phyloP scores from a whole-genome alignment of 2,888 invertebrate genomes.

The Galerucella calmariensis region DNA sequence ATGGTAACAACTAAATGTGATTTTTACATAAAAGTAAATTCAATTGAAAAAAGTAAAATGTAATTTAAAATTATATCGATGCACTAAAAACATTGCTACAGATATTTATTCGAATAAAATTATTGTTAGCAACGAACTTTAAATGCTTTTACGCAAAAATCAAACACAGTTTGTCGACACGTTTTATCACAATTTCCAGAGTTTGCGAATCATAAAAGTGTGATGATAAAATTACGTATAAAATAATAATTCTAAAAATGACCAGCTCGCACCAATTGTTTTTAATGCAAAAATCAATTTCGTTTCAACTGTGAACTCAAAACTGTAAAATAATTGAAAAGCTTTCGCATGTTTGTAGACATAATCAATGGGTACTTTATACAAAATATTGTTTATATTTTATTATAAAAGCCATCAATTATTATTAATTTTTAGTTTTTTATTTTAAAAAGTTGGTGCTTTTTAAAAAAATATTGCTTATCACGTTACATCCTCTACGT shows the following conservation, averaged over 20 bases:
- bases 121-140: neutral
- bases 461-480: neutral
- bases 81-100: no score
- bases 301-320: constrained; percentile 2
- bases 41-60: no score
- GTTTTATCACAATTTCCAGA: neutral
- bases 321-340: neutral
- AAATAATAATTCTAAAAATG: constrained; percentile 8
- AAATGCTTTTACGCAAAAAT: constrained; percentile 2
- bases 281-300: constrained; percentile 20
- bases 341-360: neutral
- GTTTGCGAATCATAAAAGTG: neutral
- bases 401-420: neutral
- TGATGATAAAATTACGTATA: neutral
- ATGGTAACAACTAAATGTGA: no score
- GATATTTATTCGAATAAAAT: no score
- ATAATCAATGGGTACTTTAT: constrained; percentile 7
- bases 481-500: neutral
- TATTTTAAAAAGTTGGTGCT: neutral
- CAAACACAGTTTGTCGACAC: neutral
- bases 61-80: no score
- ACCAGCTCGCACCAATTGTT: constrained; percentile 9
- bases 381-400: neutral
- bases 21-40: no score
- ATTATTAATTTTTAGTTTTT: neutral